A percentile compares a stretch with the other conserved stretches of the same genome.
phyloP scores from a whole-genome alignment of 2,113 vertebrate species.

The Thalassarche chlororhynchos region DNA sequence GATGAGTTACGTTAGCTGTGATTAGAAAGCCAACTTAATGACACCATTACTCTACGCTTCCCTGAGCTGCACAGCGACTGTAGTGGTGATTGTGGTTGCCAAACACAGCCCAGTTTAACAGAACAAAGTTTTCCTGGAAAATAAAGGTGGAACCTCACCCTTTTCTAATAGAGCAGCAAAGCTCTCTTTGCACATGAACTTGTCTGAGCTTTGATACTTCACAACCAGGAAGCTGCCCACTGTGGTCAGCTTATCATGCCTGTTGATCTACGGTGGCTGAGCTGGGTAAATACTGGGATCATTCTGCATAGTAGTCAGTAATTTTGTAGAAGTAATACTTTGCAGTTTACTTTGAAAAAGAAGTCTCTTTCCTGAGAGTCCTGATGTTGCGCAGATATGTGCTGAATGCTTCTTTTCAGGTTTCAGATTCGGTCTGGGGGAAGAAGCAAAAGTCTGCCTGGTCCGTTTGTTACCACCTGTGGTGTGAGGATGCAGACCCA shows the following conservation, averaged over 20 bases:
- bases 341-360: neutral
- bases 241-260: neutral
- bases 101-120: neutral
- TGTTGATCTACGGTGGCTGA: neutral
- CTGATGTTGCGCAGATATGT: fast-evolving
- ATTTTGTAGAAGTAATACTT: neutral
- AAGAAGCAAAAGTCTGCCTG: neutral
- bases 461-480: fast-evolving
- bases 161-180: neutral
- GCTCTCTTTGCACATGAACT: neutral
- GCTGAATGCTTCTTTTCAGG: neutral
- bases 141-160: neutral
- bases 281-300: neutral
- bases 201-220: neutral
- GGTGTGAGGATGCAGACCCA: neutral
- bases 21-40: neutral
- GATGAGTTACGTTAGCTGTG: neutral
- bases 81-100: neutral
- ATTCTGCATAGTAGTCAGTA: neutral
- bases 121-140: neutral
- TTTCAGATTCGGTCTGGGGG: neutral
- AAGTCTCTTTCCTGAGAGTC: neutral
- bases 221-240: neutral
- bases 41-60: neutral
- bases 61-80: neutral